phyloP scores from a whole-genome alignment of 2,113 vertebrate genomes.

The Saimiri boliviensis region DNA sequence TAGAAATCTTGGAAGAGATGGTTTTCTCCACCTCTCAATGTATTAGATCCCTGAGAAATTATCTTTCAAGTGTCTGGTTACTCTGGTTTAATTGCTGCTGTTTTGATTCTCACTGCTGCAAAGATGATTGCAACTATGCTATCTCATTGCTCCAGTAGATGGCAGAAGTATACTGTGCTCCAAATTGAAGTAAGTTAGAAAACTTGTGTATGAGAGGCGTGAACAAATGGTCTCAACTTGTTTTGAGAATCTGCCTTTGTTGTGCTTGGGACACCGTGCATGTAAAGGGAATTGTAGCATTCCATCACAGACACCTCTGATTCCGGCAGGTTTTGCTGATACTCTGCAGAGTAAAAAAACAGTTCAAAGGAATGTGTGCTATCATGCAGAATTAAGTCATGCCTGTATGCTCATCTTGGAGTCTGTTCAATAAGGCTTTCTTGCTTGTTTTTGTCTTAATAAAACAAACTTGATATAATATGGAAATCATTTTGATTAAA shows the following conservation, averaged over 20 bases:
- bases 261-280: constrained; percentile 53
- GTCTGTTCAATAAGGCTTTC: constrained; percentile 40
- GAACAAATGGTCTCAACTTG: constrained; percentile 49
- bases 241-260: constrained; percentile 71
- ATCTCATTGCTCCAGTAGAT: constrained; percentile 79
- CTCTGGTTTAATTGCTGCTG: not conserved
- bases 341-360: constrained; percentile 21
- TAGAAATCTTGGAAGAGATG: not conserved
- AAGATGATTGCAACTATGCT: constrained; percentile 1
- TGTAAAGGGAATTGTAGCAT: constrained; percentile 58
- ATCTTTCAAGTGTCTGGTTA: not conserved
- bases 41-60: not conserved
- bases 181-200: not conserved
- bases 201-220: not conserved
- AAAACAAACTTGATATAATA: constrained; percentile 58
- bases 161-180: constrained; percentile 77
- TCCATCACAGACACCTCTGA: constrained; percentile 45
- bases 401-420: constrained; percentile 65
- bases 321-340: constrained; percentile 43
- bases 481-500: constrained; percentile 68
- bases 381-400: constrained; percentile 50
- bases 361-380: constrained; percentile 25
- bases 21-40: not conserved
- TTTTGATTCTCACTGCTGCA: not conserved
- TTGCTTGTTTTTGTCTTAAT: constrained; percentile 14